Base-by-base conservation (phyloP, 2,888 invertebrate species). In the Cactoblastis cactorum region DNA sequence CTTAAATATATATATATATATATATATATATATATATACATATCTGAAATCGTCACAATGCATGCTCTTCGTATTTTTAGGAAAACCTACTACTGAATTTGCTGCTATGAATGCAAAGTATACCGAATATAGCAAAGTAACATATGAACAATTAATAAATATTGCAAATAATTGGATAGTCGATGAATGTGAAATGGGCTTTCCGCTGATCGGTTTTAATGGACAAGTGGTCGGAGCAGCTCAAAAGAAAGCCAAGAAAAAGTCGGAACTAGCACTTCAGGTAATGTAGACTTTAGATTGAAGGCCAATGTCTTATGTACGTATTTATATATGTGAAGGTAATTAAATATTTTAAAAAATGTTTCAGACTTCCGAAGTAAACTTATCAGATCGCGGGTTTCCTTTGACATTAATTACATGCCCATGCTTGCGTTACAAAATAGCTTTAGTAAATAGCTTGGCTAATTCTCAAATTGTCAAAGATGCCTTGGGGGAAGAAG, bases 91-190 rank as follows among this genome's bases (percentile, higher is more conserved):
- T 0, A 75, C 60, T 56, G 83, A 84, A 65, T 81, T 71, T 55
- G 2, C 74, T 35, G 49, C 65, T 19, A 85, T 85, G 81, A 78
- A 71, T 56, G 60, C 60, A 3, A 84, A 66, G 67, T 88, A 84
- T 53, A 77, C 71, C 39, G 87, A 89, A 33, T 89, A 87, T 51
- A 55, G 50, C n/a, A 88, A 86, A 67, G 77, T 63, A 46, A 74
- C 71, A 2, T 83, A 77, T 48, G 88, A 89, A 2, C 69, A 49
- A 54, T 69, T 89, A 3, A 57, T 86, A 15, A 79, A 75, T 53
- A 77, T 85, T 28, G 82, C 87, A 11, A 83, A 80, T 56, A 89
- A 89, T 58, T 89, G 88, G 88, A 56, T 80, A 12, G 53, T 80
- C 22, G 83, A 84, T 50, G 73, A 78, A 49, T 60, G 74, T 46